Evolutionary conservation across 2,113 vertebrate species (phyloP).

Genomic region (Siniperca chuatsi): DNA sequence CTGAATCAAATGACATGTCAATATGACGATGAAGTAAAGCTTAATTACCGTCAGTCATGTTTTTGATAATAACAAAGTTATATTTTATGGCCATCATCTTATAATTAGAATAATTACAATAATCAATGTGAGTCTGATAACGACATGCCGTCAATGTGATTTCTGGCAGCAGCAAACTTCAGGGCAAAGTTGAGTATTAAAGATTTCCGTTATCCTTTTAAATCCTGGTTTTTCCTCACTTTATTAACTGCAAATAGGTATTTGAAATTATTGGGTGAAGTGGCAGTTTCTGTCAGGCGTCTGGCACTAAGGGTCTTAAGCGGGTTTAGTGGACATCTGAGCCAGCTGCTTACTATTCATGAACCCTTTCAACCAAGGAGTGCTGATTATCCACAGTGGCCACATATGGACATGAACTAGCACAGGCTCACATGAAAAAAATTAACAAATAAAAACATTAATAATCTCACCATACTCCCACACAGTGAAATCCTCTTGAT

Average conservation of each 20-base stretch:
- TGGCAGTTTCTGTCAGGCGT: constrained; percentile 6
- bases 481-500: background rate
- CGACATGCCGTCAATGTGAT: background rate
- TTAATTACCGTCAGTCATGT: background rate
- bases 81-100: no score
- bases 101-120: background rate
- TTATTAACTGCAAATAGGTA: constrained; percentile 24
- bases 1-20: no score
- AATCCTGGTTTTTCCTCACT: constrained; percentile 23
- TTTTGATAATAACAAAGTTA: background rate
- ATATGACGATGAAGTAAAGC: background rate
- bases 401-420: constrained; percentile 4
- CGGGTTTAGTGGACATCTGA: constrained; percentile 34
- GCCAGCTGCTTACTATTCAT: constrained; percentile 51
- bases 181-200: background rate
- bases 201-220: background rate
- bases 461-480: background rate
- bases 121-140: background rate
- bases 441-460: background rate
- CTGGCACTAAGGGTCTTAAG: constrained; percentile 38
- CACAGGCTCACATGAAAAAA: background rate
- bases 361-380: constrained; percentile 38
- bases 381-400: constrained; percentile 25
- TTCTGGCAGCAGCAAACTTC: background rate
- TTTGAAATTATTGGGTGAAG: constrained; percentile 6